Percentiles rank a stretch among this genome's conserved stretches.
Evolutionary conservation across 2,113 vertebrate species (phyloP).

Genomic region (Silurus meridionalis): DNA sequence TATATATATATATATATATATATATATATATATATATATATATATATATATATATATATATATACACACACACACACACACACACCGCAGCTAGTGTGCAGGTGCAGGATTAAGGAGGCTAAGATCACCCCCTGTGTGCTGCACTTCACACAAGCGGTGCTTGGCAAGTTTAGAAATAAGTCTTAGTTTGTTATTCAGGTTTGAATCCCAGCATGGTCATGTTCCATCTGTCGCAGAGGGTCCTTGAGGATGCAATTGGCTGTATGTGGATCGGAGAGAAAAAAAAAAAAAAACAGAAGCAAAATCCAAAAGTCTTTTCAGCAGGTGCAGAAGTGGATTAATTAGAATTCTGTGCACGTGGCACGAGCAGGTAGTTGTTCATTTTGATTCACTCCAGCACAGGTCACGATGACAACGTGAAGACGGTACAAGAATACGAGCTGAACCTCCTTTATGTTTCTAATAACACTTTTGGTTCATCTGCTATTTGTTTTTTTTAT

Average conservation of each 20-base stretch:
- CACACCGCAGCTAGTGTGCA: conserved; percentile 2
- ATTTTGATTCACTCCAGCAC: not conserved
- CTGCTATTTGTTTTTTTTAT: not conserved
- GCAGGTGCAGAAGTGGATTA: conserved; percentile 10
- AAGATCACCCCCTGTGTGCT: conserved; percentile 12
- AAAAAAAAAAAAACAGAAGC: not conserved
- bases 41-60: too few relatives aligned
- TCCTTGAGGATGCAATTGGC: conserved; percentile 34
- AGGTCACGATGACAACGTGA: too few relatives aligned
- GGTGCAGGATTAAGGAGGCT: conserved; percentile 22
- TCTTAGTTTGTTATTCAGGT: conserved; percentile 24
- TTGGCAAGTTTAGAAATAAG: conserved; percentile 27
- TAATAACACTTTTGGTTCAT: not conserved
- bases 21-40: too few relatives aligned
- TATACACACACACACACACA: too few relatives aligned
- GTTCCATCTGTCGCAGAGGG: conserved; percentile 30
- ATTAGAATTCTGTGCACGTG: not conserved
- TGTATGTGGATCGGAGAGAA: not conserved
- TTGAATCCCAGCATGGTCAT: conserved; percentile 24
- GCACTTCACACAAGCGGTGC: conserved; percentile 30
- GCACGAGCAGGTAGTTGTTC: not conserved
- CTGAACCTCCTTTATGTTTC: not conserved
- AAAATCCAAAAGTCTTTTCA: not conserved
- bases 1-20: too few relatives aligned
- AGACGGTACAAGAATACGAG: not conserved